A percentile compares a stretch with the other conserved stretches of the same genome.
phyloP scores from a whole-genome alignment of 2,113 vertebrate species.

The Brachyhypopomus occidentalis region DNA sequence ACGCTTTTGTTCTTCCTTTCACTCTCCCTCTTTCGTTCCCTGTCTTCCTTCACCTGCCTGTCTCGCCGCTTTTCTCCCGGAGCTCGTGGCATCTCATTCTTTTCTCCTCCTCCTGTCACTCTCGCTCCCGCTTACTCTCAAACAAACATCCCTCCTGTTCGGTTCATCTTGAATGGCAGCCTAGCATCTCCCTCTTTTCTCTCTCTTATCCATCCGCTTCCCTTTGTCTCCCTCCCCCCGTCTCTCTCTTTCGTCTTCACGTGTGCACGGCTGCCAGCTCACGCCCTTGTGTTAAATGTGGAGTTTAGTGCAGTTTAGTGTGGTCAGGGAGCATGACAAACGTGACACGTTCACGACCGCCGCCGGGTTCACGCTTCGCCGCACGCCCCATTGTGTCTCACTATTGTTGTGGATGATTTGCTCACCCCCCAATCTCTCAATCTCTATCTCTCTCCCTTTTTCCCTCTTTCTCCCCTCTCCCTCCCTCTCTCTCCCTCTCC shows the following conservation, averaged over 20 bases:
- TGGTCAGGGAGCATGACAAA: constrained; percentile 79
- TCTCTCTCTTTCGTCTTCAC: constrained; percentile 45
- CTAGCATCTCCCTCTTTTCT: constrained; percentile 31
- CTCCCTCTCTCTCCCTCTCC: constrained; percentile 12
- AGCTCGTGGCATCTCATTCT: background rate
- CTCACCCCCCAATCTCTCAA: constrained; percentile 34
- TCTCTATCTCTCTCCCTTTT: constrained; percentile 3
- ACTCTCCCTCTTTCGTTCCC: background rate
- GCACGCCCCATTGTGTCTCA: constrained; percentile 74
- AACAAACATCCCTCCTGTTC: constrained; percentile 36
- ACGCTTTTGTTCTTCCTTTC: background rate
- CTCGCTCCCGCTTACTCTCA: constrained; percentile 17
- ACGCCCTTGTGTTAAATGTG: constrained; percentile 66
- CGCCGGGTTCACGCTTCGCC: constrained; percentile 70
- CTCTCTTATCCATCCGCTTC: constrained; percentile 27
- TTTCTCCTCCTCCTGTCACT: background rate
- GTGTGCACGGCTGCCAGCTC: constrained; percentile 57
- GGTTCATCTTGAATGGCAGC: background rate
- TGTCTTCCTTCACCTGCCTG: background rate
- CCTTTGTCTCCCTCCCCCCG: constrained; percentile 3
- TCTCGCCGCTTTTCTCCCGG: background rate
- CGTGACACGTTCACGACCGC: constrained; percentile 77
- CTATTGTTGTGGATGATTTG: constrained; percentile 77
- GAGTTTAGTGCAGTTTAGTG: constrained; percentile 77
- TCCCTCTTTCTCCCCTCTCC: constrained; percentile 16